Percentiles rank a stretch among this genome's conserved stretches.
Conservation (phyloP, 2,797 vertebrate species). For the Phataginus tetradactyla region DNA sequence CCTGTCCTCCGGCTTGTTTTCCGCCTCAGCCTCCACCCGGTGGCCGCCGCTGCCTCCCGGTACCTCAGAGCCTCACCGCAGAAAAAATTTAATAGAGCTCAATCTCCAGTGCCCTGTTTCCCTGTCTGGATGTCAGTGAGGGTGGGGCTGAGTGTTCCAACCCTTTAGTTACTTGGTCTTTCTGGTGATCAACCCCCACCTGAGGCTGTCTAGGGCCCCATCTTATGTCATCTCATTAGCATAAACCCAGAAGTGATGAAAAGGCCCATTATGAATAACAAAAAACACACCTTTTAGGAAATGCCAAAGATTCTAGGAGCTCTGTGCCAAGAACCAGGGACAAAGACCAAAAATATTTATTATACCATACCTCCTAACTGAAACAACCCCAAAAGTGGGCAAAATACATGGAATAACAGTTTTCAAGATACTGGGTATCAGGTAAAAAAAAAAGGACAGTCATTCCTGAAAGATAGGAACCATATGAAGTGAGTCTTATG, state of each 20-base stretch:
- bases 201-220: background rate
- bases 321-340: background rate
- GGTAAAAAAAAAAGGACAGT: background rate
- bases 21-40: conserved; percentile 58
- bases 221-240: background rate
- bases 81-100: background rate
- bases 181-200: background rate
- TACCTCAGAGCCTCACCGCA: conserved; percentile 78
- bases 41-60: conserved; percentile 41
- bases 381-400: background rate
- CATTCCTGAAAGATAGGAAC: background rate
- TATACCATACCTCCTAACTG: background rate
- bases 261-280: background rate
- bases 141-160: background rate
- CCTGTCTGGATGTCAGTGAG: background rate
- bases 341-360: background rate
- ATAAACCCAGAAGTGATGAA: background rate
- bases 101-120: background rate
- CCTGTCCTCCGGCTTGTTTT: background rate
- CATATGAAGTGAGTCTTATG: background rate
- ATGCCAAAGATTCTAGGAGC: background rate
- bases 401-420: background rate
- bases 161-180: background rate
- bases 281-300: background rate
- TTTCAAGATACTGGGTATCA: background rate